Percentiles rank a stretch among this genome's conserved stretches.
phyloP scores from a whole-genome alignment of 2,797 vertebrate genomes.

The Staurois parvus region DNA sequence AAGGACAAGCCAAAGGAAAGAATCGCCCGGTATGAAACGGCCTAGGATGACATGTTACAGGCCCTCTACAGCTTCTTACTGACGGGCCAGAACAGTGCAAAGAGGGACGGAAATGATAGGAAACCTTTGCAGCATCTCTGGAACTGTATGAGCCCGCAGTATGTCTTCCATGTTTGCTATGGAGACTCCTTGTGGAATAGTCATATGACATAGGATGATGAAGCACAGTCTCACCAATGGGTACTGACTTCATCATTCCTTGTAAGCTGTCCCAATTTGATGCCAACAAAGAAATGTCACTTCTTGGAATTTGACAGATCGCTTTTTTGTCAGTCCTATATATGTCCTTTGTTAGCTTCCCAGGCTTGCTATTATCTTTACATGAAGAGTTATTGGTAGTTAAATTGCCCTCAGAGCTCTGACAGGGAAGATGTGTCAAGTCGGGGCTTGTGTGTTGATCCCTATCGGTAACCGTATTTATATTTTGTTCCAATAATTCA shows the following conservation, averaged over 20 bases:
- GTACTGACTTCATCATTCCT: constrained; percentile 87
- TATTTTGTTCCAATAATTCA: not conserved
- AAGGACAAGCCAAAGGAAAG: constrained; percentile 72
- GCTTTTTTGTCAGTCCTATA: constrained; percentile 75
- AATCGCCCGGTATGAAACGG: constrained; percentile 34
- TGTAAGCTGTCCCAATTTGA: constrained; percentile 94
- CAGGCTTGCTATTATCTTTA: constrained; percentile 38
- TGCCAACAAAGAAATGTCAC: constrained; percentile 85
- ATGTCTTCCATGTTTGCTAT: constrained; percentile 80
- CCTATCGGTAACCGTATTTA: not conserved
- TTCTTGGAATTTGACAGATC: constrained; percentile 86
- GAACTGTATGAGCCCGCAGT: constrained; percentile 79
- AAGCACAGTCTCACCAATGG: constrained; percentile 73
- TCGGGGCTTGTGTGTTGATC: not conserved
- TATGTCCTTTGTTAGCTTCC: constrained; percentile 73
- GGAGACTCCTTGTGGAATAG: constrained; percentile 84
- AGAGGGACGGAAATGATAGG: constrained; percentile 72
- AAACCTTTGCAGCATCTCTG: constrained; percentile 78
- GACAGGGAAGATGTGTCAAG: not conserved
- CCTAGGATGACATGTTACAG: constrained; percentile 70
- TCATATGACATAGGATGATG: constrained; percentile 80
- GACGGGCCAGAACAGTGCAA: constrained; percentile 68
- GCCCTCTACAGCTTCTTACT: constrained; percentile 68
- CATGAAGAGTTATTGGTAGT: constrained; percentile 7
- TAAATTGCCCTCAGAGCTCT: constrained; percentile 5